Base-by-base conservation (phyloP, 92 coral and sea anemone genomes). In the Zoanthus sansibaricus region DNA sequence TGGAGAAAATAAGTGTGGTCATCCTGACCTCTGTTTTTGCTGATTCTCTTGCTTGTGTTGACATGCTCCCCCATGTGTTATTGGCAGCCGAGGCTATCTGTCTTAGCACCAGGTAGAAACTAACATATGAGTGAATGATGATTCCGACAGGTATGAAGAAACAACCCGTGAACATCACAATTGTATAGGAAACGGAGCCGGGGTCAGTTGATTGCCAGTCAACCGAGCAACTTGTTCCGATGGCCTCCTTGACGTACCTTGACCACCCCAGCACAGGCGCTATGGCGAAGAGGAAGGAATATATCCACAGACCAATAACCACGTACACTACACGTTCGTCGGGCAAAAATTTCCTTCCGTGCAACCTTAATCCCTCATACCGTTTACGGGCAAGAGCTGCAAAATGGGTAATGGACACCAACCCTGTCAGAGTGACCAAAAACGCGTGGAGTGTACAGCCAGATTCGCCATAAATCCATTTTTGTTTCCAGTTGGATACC, bases 261-360 rank as follows among this genome's bases (percentile, higher is more conserved):
- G 82, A 77, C 82, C 82, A 77, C 16, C 82, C 82, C 25, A 33
- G 44, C 31, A 75, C 79, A 6, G 79, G 79, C 20, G 79, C 64
- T 47, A 75, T 21, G 61, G 79, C 79, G 45, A 77, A 77, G 3
- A 77, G 1, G 47, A 77, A 77, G 48, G 69, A 77, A 32, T 77
- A 77, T 4, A 77, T 8, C 82, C 82, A 77, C 44, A 77, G 48
- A 12, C 47, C 82, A 49, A 58, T 4, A 9, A 51, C 68, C 15
- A 18, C 67, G 46, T 52, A 55, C 11, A 77, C 25, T 21, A 42
- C 20, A 16, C 82, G 82, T 21, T 30, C 54, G 13, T 25, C 68
- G 18, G 82, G 54, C 18, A 77, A 54, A 33, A 77, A 56, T 56
- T 56, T 55, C 45, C 54, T 31, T 25, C 18, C 82, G 2, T 56